These are phyloP conservation scores for Parazoanthus atlanticus DNA, from an alignment of 92 coral and sea anemone species.

Conservation along the genomic window DNA sequence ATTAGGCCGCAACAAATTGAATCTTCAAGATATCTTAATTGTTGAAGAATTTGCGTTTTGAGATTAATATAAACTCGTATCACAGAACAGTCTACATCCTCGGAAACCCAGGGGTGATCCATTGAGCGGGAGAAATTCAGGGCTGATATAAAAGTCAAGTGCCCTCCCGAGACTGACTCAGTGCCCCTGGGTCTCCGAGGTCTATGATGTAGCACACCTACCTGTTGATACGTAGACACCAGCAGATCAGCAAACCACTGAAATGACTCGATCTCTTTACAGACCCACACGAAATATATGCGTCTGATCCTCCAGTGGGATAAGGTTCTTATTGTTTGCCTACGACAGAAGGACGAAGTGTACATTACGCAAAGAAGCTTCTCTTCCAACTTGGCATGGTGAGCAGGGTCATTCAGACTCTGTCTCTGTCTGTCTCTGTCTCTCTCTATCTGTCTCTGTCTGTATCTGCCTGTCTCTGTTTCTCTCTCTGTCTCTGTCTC, in stretches of 20 bases:
- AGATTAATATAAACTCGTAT: too few relatives aligned
- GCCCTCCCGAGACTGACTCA: too few relatives aligned
- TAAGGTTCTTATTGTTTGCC: slow-evolving; percentile 13
- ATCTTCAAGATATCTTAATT: too few relatives aligned
- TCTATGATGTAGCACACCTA: background rate
- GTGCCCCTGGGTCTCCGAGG: background rate
- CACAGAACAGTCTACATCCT: too few relatives aligned
- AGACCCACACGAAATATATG: slow-evolving; percentile 77
- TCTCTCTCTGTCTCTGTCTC: too few relatives aligned
- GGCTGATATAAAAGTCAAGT: too few relatives aligned
- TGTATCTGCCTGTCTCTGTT: too few relatives aligned
- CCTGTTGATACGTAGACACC: slow-evolving; percentile 56
- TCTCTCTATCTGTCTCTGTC: too few relatives aligned
- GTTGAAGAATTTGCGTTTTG: background rate
- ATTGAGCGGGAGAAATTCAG: too few relatives aligned
- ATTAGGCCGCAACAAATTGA: too few relatives aligned
- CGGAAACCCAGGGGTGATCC: too few relatives aligned
- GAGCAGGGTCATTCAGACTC: background rate
- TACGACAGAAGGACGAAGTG: background rate
- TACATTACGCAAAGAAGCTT: background rate
- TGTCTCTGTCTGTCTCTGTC: background rate
- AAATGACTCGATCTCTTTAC: slow-evolving; percentile 62
- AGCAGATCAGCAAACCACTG: slow-evolving; percentile 75
- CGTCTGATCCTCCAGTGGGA: slow-evolving; percentile 38
- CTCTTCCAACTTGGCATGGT: background rate